phyloP scores from a whole-genome alignment of 2,113 vertebrate genomes.

The Sitta europaea region DNA sequence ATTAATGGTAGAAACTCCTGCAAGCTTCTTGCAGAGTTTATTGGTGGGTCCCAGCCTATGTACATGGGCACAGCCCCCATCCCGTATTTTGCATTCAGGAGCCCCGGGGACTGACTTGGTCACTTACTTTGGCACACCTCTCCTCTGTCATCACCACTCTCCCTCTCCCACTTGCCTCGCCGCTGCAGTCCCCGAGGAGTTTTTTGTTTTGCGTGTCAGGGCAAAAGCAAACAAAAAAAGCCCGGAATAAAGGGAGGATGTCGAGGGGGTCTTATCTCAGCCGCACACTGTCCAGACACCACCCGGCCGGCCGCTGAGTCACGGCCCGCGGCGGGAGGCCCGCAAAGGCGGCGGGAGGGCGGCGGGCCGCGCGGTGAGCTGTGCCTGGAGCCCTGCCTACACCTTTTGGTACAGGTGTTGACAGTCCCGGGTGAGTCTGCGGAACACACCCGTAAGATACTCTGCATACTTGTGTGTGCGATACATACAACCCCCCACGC shows the following conservation, averaged over 20 bases:
- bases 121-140: slow-evolving; percentile 62
- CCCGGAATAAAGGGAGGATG: slow-evolving; percentile 55
- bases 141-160: slow-evolving; percentile 45
- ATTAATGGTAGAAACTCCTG: not conserved
- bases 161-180: not conserved
- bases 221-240: slow-evolving; percentile 56
- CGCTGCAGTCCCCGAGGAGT: not conserved
- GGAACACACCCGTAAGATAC: accelerated
- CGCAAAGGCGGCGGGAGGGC: too few species aligned
- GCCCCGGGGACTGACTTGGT: not conserved
- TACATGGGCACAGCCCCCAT: not conserved
- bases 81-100: not conserved
- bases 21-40: not conserved
- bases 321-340: too few species aligned
- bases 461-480: not conserved
- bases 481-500: not conserved
- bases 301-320: slow-evolving; percentile 64
- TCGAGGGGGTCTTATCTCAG: slow-evolving; percentile 33
- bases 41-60: not conserved
- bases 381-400: accelerated
- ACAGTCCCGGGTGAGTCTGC: accelerated
- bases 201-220: not conserved
- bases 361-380: accelerated
- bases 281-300: not conserved
- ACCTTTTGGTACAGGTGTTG: accelerated